These are phyloP conservation scores for Pelagia noctiluca DNA, from an alignment of 30 jellyfish, hydroid and myxozoan genomes.

Conservation along the genomic window DNA sequence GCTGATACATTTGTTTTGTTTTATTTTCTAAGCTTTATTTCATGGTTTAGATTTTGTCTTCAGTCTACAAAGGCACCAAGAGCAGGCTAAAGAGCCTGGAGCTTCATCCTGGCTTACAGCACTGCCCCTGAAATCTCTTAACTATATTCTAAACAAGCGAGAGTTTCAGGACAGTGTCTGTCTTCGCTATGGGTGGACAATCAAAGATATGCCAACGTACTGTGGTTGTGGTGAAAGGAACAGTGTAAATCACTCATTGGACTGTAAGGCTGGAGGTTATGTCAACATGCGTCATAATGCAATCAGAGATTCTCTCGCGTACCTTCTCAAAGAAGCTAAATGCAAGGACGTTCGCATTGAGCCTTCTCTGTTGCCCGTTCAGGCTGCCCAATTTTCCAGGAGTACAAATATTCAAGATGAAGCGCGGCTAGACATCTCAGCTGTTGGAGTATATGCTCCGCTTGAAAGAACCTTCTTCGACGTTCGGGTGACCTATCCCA, in stretches of 20 bases:
- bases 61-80: no score
- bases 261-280: slow-evolving; percentile 4
- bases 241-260: not conserved
- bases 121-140: not conserved
- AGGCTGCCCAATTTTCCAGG: no score
- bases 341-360: slow-evolving; percentile 19
- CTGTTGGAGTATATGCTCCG: not conserved
- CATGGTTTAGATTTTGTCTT: no score
- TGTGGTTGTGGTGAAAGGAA: slow-evolving; percentile 4
- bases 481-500: not conserved
- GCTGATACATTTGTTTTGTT: no score
- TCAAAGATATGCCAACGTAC: not conserved
- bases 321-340: not conserved
- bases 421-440: not conserved
- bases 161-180: slow-evolving; percentile 1
- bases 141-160: not conserved
- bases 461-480: not conserved
- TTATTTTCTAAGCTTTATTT: no score
- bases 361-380: not conserved
- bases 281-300: not conserved
- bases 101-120: not conserved
- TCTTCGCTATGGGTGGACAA: slow-evolving; percentile 14
- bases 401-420: not conserved
- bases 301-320: not conserved
- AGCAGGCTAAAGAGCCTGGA: not conserved